Evolutionary conservation across 2,113 vertebrate genomes (phyloP).

Genomic region (Myiozetetes cayanensis): DNA sequence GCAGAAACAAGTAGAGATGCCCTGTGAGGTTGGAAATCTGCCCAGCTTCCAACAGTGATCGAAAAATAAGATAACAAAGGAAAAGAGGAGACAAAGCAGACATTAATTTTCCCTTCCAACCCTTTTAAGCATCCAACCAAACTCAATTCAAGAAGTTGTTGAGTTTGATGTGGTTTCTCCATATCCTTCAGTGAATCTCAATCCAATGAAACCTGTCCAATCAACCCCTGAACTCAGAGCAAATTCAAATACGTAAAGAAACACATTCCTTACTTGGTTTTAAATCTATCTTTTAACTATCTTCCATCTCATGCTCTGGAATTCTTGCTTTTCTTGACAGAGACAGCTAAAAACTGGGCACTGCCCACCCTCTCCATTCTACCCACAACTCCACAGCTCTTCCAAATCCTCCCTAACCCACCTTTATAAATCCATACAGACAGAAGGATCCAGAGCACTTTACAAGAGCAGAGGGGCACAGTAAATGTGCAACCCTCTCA

Average conservation of each 20-base stretch:
- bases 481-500: not conserved
- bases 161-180: not conserved
- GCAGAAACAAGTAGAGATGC: not conserved
- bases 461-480: not conserved
- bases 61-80: not conserved
- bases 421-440: not conserved
- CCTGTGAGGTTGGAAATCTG: not conserved
- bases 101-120: not conserved
- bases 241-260: not conserved
- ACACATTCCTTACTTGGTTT: not conserved
- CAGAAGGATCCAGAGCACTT: not conserved
- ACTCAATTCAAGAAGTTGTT: not conserved
- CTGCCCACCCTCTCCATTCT: too few relatives aligned
- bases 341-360: not conserved
- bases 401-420: not conserved
- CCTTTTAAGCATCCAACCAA: not conserved
- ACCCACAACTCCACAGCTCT: not conserved
- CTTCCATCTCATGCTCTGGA: not conserved
- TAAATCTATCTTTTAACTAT: not conserved
- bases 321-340: not conserved
- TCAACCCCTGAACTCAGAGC: not conserved
- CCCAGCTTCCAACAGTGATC: not conserved
- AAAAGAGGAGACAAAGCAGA: not conserved
- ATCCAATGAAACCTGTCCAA: not conserved
- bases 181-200: not conserved